Evolutionary conservation across 2,888 invertebrate genomes (phyloP).

Genomic region (Synanthedon andrenaeformis): DNA sequence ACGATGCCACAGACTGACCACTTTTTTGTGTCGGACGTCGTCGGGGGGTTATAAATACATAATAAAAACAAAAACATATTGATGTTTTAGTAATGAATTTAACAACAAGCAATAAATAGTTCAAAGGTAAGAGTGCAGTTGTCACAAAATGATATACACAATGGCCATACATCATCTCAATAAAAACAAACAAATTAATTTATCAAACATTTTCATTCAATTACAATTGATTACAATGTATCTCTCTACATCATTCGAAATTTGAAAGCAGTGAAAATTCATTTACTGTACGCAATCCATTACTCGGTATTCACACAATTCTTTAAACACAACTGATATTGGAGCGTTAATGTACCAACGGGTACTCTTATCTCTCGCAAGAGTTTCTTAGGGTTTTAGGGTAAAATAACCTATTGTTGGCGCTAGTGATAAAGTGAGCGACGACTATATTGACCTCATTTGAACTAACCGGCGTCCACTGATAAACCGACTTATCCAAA

Average conservation of each 20-base stretch:
- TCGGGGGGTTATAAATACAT: no score
- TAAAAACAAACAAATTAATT: constrained; percentile 8
- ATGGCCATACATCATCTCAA: constrained; percentile 5
- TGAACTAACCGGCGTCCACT: constrained; percentile 6
- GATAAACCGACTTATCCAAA: constrained; percentile 9
- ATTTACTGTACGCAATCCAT: not conserved
- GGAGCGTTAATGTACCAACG: not conserved
- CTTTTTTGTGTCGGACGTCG: no score
- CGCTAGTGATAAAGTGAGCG: constrained; percentile 1
- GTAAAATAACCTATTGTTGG: not conserved
- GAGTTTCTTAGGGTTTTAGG: not conserved
- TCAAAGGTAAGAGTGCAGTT: constrained; percentile 4
- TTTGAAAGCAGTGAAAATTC: not conserved
- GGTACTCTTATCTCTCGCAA: not conserved
- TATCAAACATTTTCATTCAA: constrained; percentile 8
- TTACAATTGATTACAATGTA: constrained; percentile 14
- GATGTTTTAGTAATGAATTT: no score
- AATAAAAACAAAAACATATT: not conserved
- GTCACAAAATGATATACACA: constrained; percentile 3
- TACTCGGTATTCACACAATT: not conserved
- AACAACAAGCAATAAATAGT: constrained; percentile 1
- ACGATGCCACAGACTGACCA: no score
- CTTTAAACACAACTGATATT: not conserved
- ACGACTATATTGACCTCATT: constrained; percentile 18
- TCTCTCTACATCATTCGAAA: constrained; percentile 1